Evolutionary conservation across 2,888 invertebrate species (phyloP).

Genomic region (Lepidocyrtinus sp.): DNA sequence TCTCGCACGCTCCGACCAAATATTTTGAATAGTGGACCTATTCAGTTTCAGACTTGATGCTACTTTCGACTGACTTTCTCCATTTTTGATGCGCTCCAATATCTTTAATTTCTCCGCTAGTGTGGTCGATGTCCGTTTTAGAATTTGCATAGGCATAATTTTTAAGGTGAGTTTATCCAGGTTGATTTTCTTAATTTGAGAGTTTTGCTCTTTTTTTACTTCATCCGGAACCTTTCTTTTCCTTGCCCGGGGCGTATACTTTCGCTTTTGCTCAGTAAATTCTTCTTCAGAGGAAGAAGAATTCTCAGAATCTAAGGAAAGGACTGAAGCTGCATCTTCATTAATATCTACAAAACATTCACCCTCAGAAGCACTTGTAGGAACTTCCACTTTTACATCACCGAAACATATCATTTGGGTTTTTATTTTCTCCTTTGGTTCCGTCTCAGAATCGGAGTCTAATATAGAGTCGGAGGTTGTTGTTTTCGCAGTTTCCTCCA

Average conservation of each 20-base stretch:
- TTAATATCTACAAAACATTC: neutral
- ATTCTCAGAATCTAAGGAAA: neutral
- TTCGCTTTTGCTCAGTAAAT: neutral
- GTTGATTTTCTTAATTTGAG: neutral
- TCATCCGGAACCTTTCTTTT: neutral
- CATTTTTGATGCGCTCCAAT: constrained; percentile 18
- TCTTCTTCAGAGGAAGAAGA: neutral
- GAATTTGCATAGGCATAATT: constrained; percentile 23
- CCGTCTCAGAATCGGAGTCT: too few species aligned
- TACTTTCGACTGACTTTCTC: constrained; percentile 29
- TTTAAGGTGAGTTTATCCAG: constrained; percentile 3
- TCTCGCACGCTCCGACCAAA: constrained; percentile 26
- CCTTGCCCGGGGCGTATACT: neutral
- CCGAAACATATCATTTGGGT: too few species aligned
- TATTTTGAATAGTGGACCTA: constrained; percentile 28
- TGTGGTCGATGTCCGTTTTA: neutral
- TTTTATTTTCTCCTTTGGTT: too few species aligned
- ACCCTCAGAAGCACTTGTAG: neutral
- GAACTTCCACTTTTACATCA: too few species aligned
- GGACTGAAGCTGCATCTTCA: neutral
- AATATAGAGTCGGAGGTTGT: too few species aligned
- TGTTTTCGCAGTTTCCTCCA: too few species aligned
- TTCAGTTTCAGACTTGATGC: constrained; percentile 25
- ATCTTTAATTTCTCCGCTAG: constrained; percentile 18
- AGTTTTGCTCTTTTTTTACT: neutral